These are phyloP conservation scores for Rhinella marina DNA, from an alignment of 2,797 vertebrate species.

Conservation along the genomic window DNA sequence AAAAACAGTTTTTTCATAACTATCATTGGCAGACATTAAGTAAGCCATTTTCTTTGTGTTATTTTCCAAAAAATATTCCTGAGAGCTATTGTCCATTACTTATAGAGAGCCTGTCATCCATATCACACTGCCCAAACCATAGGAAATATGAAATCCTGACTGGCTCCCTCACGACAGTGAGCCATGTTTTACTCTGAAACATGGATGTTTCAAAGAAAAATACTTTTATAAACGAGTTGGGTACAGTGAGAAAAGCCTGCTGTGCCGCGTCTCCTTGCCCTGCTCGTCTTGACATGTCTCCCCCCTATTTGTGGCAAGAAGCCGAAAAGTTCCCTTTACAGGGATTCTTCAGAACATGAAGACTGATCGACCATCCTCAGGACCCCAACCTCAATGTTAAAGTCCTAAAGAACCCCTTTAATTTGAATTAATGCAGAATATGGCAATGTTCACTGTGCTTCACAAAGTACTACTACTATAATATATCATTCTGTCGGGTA, in stretches of 20 bases:
- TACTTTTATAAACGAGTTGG: too few species aligned
- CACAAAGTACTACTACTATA: background rate
- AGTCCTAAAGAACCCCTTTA: background rate
- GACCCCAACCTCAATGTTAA: background rate
- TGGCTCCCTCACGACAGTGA: too few species aligned
- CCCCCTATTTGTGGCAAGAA: too few species aligned
- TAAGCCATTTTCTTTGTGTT: background rate
- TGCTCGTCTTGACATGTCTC: too few species aligned
- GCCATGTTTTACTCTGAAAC: too few species aligned
- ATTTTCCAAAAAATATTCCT: background rate
- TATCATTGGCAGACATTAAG: background rate
- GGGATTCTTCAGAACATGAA: background rate
- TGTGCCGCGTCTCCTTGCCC: too few species aligned
- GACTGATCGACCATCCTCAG: background rate
- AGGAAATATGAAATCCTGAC: too few species aligned
- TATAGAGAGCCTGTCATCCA: too few species aligned
- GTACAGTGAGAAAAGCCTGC: too few species aligned
- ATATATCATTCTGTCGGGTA: background rate
- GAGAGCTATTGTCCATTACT: background rate
- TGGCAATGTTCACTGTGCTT: constrained; percentile 5
- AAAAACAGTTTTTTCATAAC: background rate
- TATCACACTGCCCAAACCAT: too few species aligned
- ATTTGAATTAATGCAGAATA: background rate
- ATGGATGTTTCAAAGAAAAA: too few species aligned
- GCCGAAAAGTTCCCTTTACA: background rate